Conservation (phyloP, 2,888 invertebrate genomes). For the Escarpia spicata region DNA sequence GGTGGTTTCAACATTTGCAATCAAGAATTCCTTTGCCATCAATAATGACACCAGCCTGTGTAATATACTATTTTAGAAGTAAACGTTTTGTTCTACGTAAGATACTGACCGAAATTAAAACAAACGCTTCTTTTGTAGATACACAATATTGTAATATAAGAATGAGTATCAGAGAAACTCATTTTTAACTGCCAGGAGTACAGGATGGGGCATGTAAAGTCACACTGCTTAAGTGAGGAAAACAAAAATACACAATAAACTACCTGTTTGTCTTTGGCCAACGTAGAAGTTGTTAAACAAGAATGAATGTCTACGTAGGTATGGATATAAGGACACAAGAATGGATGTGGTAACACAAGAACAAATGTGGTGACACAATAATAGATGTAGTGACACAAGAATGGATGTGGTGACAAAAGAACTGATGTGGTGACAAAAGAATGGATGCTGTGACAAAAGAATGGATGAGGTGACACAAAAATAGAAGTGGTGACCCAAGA, state of each 20-base stretch:
- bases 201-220: no score
- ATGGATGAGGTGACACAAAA: neutral
- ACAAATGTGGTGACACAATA: neutral
- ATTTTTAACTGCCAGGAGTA: no score
- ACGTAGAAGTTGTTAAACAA: neutral
- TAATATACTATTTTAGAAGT: neutral
- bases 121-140: no score
- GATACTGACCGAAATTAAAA: no score
- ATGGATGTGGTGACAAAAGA: neutral
- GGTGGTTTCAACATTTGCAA: neutral
- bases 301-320: neutral
- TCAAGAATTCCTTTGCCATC: neutral
- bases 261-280: neutral
- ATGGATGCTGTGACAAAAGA: neutral
- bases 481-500: neutral
- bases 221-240: no score
- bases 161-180: no score
- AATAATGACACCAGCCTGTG: neutral
- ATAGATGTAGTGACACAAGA: neutral
- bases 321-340: neutral
- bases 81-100: neutral
- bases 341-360: neutral
- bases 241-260: neutral
- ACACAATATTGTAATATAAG: no score
- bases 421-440: neutral